Percentiles rank a stretch among this genome's conserved stretches.
Evolutionary conservation across 2,797 vertebrate genomes (phyloP).

Genomic region (Huso huso): DNA sequence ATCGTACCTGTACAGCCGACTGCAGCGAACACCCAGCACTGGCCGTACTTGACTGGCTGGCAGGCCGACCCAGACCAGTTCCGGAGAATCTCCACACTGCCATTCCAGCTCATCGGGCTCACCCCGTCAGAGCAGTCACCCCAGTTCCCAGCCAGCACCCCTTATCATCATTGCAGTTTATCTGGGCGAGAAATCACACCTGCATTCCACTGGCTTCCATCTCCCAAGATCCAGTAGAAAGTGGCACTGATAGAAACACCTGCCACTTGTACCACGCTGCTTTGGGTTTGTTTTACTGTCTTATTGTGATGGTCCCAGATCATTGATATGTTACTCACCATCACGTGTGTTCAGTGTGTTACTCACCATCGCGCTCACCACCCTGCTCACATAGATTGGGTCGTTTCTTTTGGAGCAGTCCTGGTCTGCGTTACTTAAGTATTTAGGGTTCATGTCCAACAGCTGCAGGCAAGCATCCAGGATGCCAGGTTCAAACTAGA

Average conservation of each 20-base stretch:
- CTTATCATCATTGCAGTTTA: conserved; percentile 84
- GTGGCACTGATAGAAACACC: neutral
- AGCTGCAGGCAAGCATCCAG: conserved; percentile 73
- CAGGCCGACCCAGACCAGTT: conserved; percentile 69
- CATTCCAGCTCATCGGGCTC: conserved; percentile 82
- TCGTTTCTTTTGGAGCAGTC: conserved; percentile 79
- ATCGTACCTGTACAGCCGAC: conserved; percentile 82
- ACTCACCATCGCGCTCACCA: conserved; percentile 88
- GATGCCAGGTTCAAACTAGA: conserved; percentile 81
- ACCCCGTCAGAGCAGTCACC: conserved; percentile 63
- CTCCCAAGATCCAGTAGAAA: neutral
- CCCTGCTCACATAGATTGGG: conserved; percentile 78
- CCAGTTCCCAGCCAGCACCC: conserved; percentile 81
- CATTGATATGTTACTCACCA: no score
- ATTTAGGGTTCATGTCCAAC: conserved; percentile 82
- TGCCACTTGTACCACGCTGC: no score
- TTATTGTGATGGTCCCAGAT: no score
- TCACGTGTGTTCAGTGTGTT: neutral
- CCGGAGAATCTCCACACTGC: conserved; percentile 80
- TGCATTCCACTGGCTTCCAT: no score
- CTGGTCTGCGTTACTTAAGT: conserved; percentile 53
- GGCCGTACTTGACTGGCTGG: conserved; percentile 79
- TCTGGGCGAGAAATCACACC: conserved; percentile 44
- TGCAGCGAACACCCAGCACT: conserved; percentile 96
- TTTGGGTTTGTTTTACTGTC: no score